Percentiles rank a stretch among this genome's conserved stretches.
These are phyloP conservation scores for Pristionchus mayeri DNA, from an alignment of 2,888 invertebrate genomes.

Conservation along the genomic window DNA sequence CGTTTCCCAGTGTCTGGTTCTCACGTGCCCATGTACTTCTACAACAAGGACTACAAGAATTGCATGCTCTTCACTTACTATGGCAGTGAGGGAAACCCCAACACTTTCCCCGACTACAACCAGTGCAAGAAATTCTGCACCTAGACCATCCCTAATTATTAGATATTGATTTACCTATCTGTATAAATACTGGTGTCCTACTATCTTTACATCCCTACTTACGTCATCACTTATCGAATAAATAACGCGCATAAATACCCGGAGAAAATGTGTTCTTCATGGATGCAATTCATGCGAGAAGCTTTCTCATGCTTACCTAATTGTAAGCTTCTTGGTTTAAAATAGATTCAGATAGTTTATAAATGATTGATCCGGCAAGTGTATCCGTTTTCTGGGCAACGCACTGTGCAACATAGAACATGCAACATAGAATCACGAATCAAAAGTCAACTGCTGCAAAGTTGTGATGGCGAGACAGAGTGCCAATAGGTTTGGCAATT, in stretches of 20 bases:
- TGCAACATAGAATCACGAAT: neutral
- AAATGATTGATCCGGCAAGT: constrained; percentile 44
- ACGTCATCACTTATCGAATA: too few species aligned
- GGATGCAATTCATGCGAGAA: constrained; percentile 43
- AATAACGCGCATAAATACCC: too few species aligned
- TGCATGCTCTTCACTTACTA: constrained; percentile 76
- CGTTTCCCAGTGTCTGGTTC: constrained; percentile 57
- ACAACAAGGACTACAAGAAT: constrained; percentile 67
- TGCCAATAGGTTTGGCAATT: too few species aligned
- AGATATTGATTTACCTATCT: neutral
- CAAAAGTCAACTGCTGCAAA: neutral
- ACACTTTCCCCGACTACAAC: constrained; percentile 74
- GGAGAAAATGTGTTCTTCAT: too few species aligned
- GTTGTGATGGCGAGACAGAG: too few species aligned
- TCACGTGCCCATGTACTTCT: constrained; percentile 65
- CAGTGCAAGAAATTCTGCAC: constrained; percentile 71
- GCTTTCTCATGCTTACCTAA: constrained; percentile 15
- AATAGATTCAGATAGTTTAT: constrained; percentile 26
- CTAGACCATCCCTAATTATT: neutral
- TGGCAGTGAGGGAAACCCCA: constrained; percentile 72
- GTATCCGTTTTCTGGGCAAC: neutral
- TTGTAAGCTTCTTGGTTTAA: neutral
- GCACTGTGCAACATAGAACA: constrained; percentile 21
- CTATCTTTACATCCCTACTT: too few species aligned
- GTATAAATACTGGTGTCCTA: constrained; percentile 4